Evolutionary conservation across 2,888 invertebrate species (phyloP).

Genomic region (Megalurothrips usitatus): DNA sequence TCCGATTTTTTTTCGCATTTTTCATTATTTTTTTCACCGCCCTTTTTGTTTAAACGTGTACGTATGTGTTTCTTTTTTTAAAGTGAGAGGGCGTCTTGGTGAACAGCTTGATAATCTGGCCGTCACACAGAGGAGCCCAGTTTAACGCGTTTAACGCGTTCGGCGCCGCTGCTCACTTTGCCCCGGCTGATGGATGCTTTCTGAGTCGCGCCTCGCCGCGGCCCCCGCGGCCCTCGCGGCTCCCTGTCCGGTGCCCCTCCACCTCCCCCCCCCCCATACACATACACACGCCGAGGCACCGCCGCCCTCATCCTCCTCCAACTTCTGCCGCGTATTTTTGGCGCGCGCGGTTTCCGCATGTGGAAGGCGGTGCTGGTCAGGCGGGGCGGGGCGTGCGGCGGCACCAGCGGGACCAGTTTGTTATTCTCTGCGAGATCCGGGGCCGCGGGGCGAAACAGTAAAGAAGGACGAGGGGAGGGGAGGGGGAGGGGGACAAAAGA

Average conservation of each 20-base stretch:
- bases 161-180: too few relatives aligned
- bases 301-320: neutral
- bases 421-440: constrained; percentile 3
- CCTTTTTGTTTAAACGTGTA: too few relatives aligned
- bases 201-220: neutral
- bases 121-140: too few relatives aligned
- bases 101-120: too few relatives aligned
- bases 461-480: neutral
- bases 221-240: too few relatives aligned
- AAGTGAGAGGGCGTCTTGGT: too few relatives aligned
- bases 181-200: too few relatives aligned
- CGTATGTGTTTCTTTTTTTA: too few relatives aligned
- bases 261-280: neutral
- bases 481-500: constrained; percentile 21
- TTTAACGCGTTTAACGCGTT: too few relatives aligned
- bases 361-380: neutral
- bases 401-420: neutral
- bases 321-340: neutral
- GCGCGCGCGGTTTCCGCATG: constrained; percentile 1
- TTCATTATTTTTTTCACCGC: too few relatives aligned
- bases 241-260: neutral
- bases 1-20: too few relatives aligned
- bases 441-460: neutral
- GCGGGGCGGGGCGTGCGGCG: neutral
- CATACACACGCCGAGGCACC: neutral